Conservation (phyloP, 2,113 vertebrate genomes). For the Ophiodon elongatus region DNA sequence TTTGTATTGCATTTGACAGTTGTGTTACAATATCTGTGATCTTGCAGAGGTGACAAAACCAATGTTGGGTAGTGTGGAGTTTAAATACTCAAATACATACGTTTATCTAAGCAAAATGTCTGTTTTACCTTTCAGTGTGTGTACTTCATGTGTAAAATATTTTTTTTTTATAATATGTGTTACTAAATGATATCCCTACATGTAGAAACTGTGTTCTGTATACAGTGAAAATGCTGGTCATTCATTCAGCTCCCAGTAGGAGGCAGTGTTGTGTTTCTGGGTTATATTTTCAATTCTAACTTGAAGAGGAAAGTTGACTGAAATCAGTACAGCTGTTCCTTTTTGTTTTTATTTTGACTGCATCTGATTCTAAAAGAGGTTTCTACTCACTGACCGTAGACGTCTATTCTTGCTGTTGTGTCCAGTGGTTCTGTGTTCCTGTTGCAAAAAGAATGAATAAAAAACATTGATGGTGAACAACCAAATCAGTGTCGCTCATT, state of each 20-base stretch:
- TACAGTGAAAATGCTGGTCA: background rate
- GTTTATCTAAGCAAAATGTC: background rate
- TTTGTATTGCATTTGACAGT: background rate
- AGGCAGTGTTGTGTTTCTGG: constrained; percentile 55
- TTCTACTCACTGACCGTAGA: background rate
- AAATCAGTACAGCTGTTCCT: background rate
- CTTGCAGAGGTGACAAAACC: background rate
- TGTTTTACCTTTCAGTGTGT: background rate
- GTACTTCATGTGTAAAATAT: background rate
- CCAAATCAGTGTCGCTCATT: background rate
- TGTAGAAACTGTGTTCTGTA: background rate
- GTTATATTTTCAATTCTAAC: background rate
- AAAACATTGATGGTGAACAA: background rate
- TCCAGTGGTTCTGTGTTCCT: background rate
- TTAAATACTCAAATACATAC: background rate
- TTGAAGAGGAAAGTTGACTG: background rate
- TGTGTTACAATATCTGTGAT: background rate
- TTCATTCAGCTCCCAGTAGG: constrained; percentile 32
- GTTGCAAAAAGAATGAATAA: background rate
- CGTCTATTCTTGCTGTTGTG: background rate
- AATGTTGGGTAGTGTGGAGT: background rate
- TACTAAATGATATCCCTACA: background rate
- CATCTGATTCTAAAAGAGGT: background rate
- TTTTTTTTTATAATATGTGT: background rate
- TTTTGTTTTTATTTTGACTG: background rate